phyloP scores from a whole-genome alignment of 2,797 vertebrate genomes.

The Gymnothorax reevesii region DNA sequence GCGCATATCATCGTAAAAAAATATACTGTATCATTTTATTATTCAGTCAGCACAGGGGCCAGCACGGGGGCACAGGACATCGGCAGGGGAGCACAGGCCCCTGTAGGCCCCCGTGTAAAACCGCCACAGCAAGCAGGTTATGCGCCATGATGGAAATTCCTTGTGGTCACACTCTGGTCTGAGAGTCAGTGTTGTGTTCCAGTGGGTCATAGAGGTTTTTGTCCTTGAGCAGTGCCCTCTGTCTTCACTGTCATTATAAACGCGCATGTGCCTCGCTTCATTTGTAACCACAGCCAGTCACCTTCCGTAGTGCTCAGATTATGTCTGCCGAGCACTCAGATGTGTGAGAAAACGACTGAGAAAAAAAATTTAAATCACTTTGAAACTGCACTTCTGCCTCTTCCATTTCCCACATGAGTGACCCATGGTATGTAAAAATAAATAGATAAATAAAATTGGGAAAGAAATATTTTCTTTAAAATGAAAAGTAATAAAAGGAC shows the following conservation, averaged over 20 bases:
- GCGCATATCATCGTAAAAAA: too few relatives aligned
- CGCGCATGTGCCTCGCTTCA: background rate
- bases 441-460: background rate
- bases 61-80: too few relatives aligned
- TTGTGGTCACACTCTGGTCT: background rate
- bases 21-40: too few relatives aligned
- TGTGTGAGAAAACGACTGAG: background rate
- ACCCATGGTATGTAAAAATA: background rate
- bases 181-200: background rate
- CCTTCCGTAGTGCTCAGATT: background rate
- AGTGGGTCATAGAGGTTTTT: background rate
- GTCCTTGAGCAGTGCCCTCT: background rate
- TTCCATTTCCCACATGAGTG: conserved; percentile 20
- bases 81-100: too few relatives aligned
- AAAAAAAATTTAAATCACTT: background rate
- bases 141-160: background rate
- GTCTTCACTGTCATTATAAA: background rate
- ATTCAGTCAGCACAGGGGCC: too few relatives aligned
- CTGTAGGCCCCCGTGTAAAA: too few relatives aligned
- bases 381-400: background rate
- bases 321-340: conserved; percentile 1
- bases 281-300: background rate
- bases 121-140: background rate
- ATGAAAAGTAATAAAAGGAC: background rate
- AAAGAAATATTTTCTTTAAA: background rate